phyloP scores from a whole-genome alignment of 2,797 vertebrate genomes.

The Hozukius guyotensis region DNA sequence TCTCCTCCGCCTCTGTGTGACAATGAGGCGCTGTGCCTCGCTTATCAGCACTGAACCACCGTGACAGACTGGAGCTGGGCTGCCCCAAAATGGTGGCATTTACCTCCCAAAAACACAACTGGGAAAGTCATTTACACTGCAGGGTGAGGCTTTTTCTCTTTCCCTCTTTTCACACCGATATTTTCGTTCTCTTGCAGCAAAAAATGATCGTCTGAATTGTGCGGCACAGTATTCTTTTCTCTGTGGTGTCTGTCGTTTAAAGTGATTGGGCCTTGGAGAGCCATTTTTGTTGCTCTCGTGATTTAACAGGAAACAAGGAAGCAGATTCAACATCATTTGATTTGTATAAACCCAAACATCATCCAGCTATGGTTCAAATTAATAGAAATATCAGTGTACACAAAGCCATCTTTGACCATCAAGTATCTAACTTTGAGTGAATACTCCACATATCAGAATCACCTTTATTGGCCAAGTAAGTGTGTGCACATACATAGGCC shows the following conservation, averaged over 20 bases:
- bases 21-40: conserved; percentile 45
- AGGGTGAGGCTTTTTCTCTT: conserved; percentile 30
- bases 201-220: conserved; percentile 34
- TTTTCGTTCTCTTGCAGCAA: conserved; percentile 35
- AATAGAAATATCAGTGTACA: neutral
- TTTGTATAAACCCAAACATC: neutral
- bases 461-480: neutral
- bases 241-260: conserved; percentile 3
- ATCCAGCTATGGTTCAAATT: neutral
- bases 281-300: neutral
- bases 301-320: conserved; percentile 5
- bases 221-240: neutral
- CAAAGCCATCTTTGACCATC: neutral
- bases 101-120: conserved; percentile 50
- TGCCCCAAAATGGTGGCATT: conserved; percentile 59
- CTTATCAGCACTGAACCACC: conserved; percentile 60
- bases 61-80: conserved; percentile 52
- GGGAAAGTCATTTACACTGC: conserved; percentile 47
- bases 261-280: neutral
- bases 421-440: neutral
- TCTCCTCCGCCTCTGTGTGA: conserved; percentile 27
- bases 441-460: neutral
- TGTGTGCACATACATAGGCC: too few species aligned
- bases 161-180: neutral
- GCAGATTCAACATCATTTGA: neutral